Percentiles rank a stretch among this genome's conserved stretches.
Evolutionary conservation across 1,140 invertebrate genomes (phyloP).

Genomic region (Trigoniulus corallinus): DNA sequence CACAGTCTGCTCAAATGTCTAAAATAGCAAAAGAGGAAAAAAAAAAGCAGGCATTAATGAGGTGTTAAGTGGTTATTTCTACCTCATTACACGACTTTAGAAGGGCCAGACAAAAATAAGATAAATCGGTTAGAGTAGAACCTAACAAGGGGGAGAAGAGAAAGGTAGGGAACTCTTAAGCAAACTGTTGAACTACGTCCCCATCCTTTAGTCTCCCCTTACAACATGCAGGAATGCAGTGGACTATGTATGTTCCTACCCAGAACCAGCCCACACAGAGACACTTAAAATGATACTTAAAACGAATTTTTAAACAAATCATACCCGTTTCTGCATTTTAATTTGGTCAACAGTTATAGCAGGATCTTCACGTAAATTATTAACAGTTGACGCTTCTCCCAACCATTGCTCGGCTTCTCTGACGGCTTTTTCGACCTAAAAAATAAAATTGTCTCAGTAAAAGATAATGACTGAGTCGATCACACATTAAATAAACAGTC

Average conservation of each 20-base stretch:
- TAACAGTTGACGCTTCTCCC: slow-evolving; percentile 42
- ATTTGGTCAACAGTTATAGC: slow-evolving; percentile 59
- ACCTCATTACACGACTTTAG: slow-evolving; percentile 2
- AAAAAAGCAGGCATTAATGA: slow-evolving; percentile 2
- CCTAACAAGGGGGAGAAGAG: too few relatives aligned
- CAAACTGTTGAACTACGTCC: too few relatives aligned
- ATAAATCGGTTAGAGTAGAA: too few relatives aligned
- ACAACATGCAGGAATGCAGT: too few relatives aligned
- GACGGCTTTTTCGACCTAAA: slow-evolving; percentile 27
- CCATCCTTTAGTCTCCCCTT: too few relatives aligned
- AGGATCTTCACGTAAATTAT: slow-evolving; percentile 38
- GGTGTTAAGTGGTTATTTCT: slow-evolving; percentile 13
- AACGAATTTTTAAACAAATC: too few relatives aligned
- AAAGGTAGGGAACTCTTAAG: too few relatives aligned
- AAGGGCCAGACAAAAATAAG: too few relatives aligned
- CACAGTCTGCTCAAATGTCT: slow-evolving; percentile 48
- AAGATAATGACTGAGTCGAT: not conserved
- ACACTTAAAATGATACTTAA: too few relatives aligned
- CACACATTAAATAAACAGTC: slow-evolving; percentile 22
- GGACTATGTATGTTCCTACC: too few relatives aligned
- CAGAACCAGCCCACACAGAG: too few relatives aligned
- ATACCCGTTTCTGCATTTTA: slow-evolving; percentile 49
- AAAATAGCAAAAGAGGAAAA: slow-evolving; percentile 13
- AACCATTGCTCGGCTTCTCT: slow-evolving; percentile 45
- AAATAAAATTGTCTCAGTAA: not conserved